Percentiles rank a stretch among this genome's conserved stretches.
These are phyloP conservation scores for Monopis laevigella DNA, from an alignment of 2,888 invertebrate species.

Conservation along the genomic window DNA sequence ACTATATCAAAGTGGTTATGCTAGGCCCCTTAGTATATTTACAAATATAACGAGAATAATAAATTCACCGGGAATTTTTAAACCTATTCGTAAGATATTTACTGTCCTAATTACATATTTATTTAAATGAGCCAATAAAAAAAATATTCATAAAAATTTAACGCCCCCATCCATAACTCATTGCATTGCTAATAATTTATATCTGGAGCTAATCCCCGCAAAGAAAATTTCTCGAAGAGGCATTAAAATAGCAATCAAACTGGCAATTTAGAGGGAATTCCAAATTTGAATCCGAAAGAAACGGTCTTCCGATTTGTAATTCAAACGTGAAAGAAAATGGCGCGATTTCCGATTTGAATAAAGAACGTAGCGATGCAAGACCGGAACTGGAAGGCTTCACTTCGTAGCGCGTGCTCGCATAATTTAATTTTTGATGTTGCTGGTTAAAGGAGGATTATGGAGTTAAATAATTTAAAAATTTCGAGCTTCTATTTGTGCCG, in stretches of 20 bases:
- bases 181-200: constrained; percentile 14
- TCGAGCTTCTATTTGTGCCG: background rate
- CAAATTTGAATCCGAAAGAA: constrained; percentile 53
- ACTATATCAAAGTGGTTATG: no score
- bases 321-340: constrained; percentile 56
- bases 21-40: no score
- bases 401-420: constrained; percentile 14
- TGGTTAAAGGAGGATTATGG: no score
- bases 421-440: constrained; percentile 26
- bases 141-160: no score
- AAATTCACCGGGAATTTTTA: no score
- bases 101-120: no score
- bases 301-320: constrained; percentile 58
- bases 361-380: constrained; percentile 28
- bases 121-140: no score
- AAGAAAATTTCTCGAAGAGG: constrained; percentile 43
- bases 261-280: constrained; percentile 48
- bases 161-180: constrained; percentile 2
- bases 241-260: constrained; percentile 61
- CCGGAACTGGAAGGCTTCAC: constrained; percentile 11
- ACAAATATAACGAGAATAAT: no score
- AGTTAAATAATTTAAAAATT: constrained; percentile 3
- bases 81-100: no score
- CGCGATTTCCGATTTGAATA: constrained; percentile 52
- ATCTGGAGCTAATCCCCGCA: constrained; percentile 30